Evolutionary conservation across 2,797 vertebrate genomes (phyloP).

Genomic region (Parauchenoglanis ngamensis): DNA sequence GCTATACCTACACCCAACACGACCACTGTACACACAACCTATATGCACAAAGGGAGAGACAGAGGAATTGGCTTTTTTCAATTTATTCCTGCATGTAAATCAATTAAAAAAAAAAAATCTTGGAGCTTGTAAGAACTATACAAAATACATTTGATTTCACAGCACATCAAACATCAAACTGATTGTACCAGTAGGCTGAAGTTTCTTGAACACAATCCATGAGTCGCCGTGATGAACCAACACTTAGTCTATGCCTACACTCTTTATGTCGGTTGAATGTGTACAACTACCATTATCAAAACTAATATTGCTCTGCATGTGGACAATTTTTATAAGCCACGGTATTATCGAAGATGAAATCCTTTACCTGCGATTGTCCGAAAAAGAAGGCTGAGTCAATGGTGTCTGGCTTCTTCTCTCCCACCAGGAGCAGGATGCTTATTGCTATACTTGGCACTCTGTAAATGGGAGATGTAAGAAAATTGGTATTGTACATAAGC

Average conservation of each 20-base stretch:
- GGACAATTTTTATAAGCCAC: background rate
- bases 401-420: conserved; percentile 69
- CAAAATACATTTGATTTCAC: background rate
- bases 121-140: background rate
- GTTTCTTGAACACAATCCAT: background rate
- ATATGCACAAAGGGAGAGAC: conserved; percentile 37
- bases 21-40: conserved; percentile 87
- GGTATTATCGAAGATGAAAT: background rate
- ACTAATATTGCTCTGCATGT: background rate
- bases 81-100: background rate
- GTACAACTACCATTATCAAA: background rate
- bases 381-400: conserved; percentile 92
- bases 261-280: background rate
- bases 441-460: conserved; percentile 85
- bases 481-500: background rate
- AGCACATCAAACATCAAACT: background rate
- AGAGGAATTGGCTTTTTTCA: background rate
- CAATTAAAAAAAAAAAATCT: background rate
- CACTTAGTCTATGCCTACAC: background rate
- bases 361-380: conserved; percentile 86
- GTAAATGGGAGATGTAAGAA: conserved; percentile 51
- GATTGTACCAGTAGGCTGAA: background rate
- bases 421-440: conserved; percentile 82
- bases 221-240: background rate
- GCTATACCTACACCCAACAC: conserved; percentile 82